Evolutionary conservation across 2,797 vertebrate species (phyloP).

Genomic region (Pitangus sulphuratus): DNA sequence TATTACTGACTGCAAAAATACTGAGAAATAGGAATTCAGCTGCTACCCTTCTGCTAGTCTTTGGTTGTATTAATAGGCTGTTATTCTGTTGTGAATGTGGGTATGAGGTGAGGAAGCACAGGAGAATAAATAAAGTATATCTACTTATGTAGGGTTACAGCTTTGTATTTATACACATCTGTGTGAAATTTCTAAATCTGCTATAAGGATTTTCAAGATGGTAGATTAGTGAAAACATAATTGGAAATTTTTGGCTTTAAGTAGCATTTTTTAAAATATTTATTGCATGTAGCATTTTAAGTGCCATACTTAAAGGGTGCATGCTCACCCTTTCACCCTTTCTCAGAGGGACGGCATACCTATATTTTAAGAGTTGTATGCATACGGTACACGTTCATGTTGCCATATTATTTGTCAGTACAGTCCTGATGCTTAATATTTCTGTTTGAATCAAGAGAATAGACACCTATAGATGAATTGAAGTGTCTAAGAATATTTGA

Average conservation of each 20-base stretch:
- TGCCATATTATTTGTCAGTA: not conserved
- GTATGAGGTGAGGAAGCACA: not conserved
- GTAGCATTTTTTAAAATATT: rapidly evolving
- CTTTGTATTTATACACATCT: not conserved
- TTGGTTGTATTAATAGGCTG: not conserved
- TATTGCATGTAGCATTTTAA: not conserved
- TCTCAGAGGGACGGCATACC: not conserved
- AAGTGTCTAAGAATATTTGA: not conserved
- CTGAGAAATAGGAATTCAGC: not conserved
- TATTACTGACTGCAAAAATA: not conserved
- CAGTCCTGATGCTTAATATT: not conserved
- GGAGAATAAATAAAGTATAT: not conserved
- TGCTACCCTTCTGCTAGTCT: not conserved
- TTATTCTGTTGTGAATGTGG: not conserved
- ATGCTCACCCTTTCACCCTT: rapidly evolving
- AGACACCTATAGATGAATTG: not conserved
- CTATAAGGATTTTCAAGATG: not conserved
- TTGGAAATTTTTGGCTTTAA: not conserved
- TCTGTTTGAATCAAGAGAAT: not conserved
- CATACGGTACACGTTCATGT: rapidly evolving
- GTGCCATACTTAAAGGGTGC: not conserved
- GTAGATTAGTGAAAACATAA: not conserved
- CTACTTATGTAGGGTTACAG: not conserved
- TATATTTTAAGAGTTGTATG: not conserved
- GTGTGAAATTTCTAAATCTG: not conserved